Percentiles rank a stretch among this genome's conserved stretches.
These are phyloP conservation scores for Hepsetus odoe DNA, from an alignment of 2,113 vertebrate genomes.

Conservation along the genomic window DNA sequence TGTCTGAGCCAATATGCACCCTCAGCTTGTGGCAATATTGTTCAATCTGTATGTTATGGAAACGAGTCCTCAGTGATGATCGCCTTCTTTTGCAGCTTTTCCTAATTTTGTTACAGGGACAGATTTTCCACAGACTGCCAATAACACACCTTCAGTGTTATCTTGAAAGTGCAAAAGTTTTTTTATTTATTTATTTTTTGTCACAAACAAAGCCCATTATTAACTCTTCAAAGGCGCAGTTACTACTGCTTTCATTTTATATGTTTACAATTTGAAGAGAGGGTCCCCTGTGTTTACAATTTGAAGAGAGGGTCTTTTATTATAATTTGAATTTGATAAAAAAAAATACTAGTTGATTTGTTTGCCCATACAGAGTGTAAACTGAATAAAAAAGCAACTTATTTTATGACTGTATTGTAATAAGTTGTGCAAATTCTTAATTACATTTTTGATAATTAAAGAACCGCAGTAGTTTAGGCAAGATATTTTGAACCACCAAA, in stretches of 20 bases:
- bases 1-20: not conserved
- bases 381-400: not conserved
- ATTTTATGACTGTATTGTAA: not conserved
- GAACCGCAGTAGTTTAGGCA: not conserved
- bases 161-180: too few relatives aligned
- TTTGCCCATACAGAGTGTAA: not conserved
- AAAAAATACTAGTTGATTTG: not conserved
- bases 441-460: too few relatives aligned
- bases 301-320: not conserved
- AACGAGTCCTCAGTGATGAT: not conserved
- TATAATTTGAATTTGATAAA: not conserved
- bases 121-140: not conserved
- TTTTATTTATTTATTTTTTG: not conserved
- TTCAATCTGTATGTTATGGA: not conserved
- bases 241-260: not conserved
- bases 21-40: not conserved
- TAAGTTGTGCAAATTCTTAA: too few relatives aligned
- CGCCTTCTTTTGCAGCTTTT: not conserved
- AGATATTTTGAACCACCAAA: conserved; percentile 7
- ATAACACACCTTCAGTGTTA: not conserved
- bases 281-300: not conserved
- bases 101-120: not conserved
- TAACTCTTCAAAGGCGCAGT: not conserved
- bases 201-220: not conserved
- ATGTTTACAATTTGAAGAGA: not conserved